Base-by-base conservation (phyloP, 2,888 invertebrate species). In the Andrena bucephala region DNA sequence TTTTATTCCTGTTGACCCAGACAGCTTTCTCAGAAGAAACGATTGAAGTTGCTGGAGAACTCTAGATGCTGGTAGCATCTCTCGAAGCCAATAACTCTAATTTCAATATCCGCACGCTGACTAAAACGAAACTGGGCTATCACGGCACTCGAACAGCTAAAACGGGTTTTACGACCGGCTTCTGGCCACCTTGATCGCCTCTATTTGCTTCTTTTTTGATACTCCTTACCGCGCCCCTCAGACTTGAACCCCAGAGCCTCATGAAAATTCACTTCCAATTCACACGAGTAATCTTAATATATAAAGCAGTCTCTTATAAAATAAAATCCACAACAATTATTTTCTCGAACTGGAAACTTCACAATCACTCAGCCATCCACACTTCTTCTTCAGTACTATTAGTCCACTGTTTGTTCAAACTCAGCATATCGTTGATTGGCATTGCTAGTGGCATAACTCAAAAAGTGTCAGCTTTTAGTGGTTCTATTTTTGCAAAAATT, bases 111-210 rank as follows among this genome's bases (percentile, higher is more conserved):
- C 67, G 68, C 76, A 71, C 73, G 54, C 31, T 66, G 62, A 31
- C 68, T 27, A 75, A 72, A 57, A 79, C 50, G 78, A 85, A 87
- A 87, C 85, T 87, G 84, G 84, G 87, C 87, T 87, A 87, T 85
- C 87, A 72, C 80, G 83, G 66, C 73, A 78, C 84, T 87, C 85
- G 85, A 82, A 77, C 82, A 36, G 81, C 85, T 87, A 87, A 87
- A 87, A 87, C 87, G 81, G 80, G 87, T 85, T 87, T 85, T 81
- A 85, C 83, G 87, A 83, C 67, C 79, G 79, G 83, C 85, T 87
- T 78, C 84, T 87, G 84, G 78, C 77, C 71, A 75, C 81, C 69
- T 72, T 81, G 68, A 68, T 57, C 36, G 29, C 71, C 50, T 76
- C 83, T 71, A 57, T 74, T 68, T 81, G 65, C 48, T 68, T 75